phyloP scores from a whole-genome alignment of 2,113 vertebrate species.

The Pseudorasbora parva region DNA sequence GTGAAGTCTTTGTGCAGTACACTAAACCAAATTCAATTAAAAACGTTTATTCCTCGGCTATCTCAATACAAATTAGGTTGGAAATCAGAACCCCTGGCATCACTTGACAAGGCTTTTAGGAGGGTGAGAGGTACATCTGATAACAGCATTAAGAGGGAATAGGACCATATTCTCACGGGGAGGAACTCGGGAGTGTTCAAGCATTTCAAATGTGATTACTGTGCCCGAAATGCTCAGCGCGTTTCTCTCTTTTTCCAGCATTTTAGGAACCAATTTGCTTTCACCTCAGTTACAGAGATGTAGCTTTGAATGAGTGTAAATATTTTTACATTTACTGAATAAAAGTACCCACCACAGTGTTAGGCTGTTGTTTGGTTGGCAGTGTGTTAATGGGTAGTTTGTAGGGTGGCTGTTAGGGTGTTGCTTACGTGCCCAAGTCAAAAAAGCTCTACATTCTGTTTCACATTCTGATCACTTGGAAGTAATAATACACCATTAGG shows the following conservation, averaged over 20 bases:
- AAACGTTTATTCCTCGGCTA: conserved; percentile 48
- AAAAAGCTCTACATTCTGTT: not conserved
- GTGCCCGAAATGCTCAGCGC: not conserved
- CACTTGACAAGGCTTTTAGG: conserved; percentile 29
- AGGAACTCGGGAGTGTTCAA: not conserved
- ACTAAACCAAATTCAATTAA: conserved; percentile 68
- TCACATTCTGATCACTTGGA: not conserved
- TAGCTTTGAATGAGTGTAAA: not conserved
- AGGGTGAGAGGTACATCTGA: conserved; percentile 25
- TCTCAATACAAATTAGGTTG: conserved; percentile 66
- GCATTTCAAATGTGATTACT: conserved; percentile 21
- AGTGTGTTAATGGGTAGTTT: no score
- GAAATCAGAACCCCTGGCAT: conserved; percentile 43
- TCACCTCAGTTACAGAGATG: not conserved
- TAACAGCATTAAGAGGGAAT: conserved; percentile 11
- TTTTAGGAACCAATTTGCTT: not conserved
- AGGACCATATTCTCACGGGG: conserved; percentile 6
- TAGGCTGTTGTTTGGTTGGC: no score
- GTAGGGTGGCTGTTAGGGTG: not conserved
- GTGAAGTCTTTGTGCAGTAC: conserved; percentile 63
- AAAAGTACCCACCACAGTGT: no score
- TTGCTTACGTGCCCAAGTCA: not conserved
- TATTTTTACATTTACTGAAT: not conserved
- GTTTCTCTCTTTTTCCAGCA: not conserved
- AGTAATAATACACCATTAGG: not conserved